Evolutionary conservation across 2,888 invertebrate genomes (phyloP).

Genomic region (Andricus curvator): DNA sequence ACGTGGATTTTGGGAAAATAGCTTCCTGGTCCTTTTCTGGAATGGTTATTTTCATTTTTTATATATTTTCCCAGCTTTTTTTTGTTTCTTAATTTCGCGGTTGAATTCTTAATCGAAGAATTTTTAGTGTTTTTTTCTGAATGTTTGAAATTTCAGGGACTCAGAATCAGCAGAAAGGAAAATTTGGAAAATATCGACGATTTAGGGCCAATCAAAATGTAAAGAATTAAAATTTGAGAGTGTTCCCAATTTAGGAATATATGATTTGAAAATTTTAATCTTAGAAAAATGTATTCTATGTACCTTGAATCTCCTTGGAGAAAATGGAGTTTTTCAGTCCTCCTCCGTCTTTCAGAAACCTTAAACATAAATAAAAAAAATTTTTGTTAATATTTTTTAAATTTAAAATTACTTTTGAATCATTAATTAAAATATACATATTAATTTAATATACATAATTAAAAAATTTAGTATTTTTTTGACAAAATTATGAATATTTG

Average conservation of each 20-base stretch:
- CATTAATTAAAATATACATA: no score
- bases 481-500: no score
- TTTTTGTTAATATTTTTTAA: not conserved
- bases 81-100: not conserved
- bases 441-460: no score
- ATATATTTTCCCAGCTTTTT: not conserved
- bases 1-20: not conserved
- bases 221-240: not conserved
- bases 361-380: not conserved
- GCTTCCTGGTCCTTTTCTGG: not conserved
- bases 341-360: not conserved
- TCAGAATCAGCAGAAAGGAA: not conserved
- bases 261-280: not conserved
- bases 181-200: not conserved
- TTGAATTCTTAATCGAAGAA: not conserved
- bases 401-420: not conserved
- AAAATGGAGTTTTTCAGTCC: not conserved
- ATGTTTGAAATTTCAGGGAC: not conserved
- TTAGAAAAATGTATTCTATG: not conserved
- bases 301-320: not conserved
- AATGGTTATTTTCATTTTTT: slow-evolving; percentile 10
- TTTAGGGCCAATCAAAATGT: not conserved
- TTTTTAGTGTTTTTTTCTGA: not conserved
- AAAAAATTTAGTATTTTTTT: no score
- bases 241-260: not conserved